A percentile compares a stretch with the other conserved stretches of the same genome.
Evolutionary conservation across 1,140 invertebrate genomes (phyloP).

Genomic region (Saccostrea cuccullata): DNA sequence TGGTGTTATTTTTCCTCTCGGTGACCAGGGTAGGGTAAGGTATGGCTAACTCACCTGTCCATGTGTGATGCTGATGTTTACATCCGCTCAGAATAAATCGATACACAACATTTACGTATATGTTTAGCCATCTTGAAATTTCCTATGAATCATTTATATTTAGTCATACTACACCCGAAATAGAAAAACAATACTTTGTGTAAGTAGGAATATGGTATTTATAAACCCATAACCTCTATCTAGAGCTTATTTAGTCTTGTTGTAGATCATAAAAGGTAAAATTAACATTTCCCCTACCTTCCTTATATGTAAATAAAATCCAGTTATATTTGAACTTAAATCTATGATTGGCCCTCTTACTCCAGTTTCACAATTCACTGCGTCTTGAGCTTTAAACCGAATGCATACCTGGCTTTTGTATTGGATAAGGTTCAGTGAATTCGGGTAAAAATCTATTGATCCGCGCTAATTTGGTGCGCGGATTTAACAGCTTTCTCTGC

Average conservation of each 20-base stretch:
- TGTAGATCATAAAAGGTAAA: background rate
- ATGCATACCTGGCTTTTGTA: slow-evolving; percentile 23
- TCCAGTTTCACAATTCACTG: slow-evolving; percentile 1
- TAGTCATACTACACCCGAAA: background rate
- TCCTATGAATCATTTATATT: background rate
- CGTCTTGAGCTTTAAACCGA: slow-evolving; percentile 18
- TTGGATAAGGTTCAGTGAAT: background rate
- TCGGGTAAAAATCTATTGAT: slow-evolving; percentile 33
- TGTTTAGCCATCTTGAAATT: slow-evolving; percentile 11
- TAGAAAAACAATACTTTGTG: background rate
- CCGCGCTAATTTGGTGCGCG: background rate
- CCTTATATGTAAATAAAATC: background rate
- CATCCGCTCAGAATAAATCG: slow-evolving; percentile 14
- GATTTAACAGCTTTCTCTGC: background rate
- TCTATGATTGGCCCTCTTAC: background rate
- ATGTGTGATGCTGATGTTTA: slow-evolving; percentile 11
- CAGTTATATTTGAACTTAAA: slow-evolving; percentile 9
- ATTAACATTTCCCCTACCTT: background rate
- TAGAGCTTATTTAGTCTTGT: background rate
- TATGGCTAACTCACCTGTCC: background rate
- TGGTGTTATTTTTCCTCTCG: too few relatives aligned
- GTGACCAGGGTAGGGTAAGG: background rate
- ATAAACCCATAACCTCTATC: background rate
- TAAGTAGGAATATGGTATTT: background rate
- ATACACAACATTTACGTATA: background rate